A percentile compares a stretch with the other conserved stretches of the same genome.
These are phyloP conservation scores for Drosophila sordidula DNA, from an alignment of 2,888 invertebrate species.

Conservation along the genomic window DNA sequence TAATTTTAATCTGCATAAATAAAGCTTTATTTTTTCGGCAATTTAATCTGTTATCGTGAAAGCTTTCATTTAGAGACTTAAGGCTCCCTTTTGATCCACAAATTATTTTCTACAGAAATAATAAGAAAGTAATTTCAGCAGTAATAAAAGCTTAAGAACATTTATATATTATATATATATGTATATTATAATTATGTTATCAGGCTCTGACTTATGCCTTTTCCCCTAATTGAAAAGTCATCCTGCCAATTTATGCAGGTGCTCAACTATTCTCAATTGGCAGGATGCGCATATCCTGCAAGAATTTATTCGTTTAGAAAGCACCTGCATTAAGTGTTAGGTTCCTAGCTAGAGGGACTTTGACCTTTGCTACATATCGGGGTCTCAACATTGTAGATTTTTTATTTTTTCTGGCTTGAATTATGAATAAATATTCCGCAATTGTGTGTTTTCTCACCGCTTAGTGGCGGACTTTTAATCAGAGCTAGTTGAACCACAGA, in stretches of 20 bases:
- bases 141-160: not conserved
- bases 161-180: too few species aligned
- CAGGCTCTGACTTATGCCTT: not conserved
- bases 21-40: constrained; percentile 1
- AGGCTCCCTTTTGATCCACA: not conserved
- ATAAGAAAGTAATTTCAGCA: not conserved
- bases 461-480: constrained; percentile 1
- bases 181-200: too few species aligned
- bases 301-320: too few species aligned
- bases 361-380: not conserved
- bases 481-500: not conserved
- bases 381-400: too few species aligned
- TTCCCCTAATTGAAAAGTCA: not conserved
- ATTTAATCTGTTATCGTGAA: not conserved
- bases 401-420: not conserved
- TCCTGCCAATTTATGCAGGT: too few species aligned
- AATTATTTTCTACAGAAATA: not conserved
- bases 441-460: not conserved
- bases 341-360: not conserved
- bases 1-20: not conserved
- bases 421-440: not conserved
- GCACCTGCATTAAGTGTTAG: not conserved
- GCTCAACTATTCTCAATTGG: not conserved
- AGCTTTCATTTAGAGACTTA: not conserved
- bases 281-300: too few species aligned